Percentiles rank a stretch among this genome's conserved stretches.
Conservation (phyloP, 2,797 vertebrate species). For the Spinus olivaceus region DNA sequence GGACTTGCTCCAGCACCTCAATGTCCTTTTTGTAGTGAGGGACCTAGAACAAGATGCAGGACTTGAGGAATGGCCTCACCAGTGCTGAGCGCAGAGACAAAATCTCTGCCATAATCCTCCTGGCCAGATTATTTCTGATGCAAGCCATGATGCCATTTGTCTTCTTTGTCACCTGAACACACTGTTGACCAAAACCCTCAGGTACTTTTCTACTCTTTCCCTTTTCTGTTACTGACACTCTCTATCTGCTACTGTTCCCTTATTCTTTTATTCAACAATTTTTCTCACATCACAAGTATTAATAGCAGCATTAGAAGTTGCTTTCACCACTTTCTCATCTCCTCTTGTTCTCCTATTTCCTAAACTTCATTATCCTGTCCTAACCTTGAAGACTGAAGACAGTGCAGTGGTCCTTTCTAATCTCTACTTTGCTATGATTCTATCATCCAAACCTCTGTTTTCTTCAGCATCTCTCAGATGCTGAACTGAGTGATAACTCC, state of each 20-base stretch:
- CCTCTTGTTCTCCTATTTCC: background rate
- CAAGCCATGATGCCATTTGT: background rate
- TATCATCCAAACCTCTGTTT: background rate
- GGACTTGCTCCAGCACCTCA: background rate
- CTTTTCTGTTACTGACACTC: background rate
- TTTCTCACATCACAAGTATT: background rate
- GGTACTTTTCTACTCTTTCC: background rate
- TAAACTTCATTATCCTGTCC: background rate
- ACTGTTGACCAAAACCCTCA: background rate
- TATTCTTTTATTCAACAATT: background rate
- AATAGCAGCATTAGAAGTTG: background rate
- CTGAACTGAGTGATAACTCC: background rate
- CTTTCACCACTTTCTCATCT: background rate
- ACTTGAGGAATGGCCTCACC: background rate
- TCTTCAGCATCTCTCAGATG: background rate
- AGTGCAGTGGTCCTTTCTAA: background rate
- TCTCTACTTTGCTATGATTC: background rate
- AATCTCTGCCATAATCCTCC: background rate
- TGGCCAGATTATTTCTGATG: background rate
- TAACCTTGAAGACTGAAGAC: background rate
- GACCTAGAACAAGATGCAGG: background rate
- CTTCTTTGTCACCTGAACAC: background rate
- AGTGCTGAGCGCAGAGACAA: rapidly evolving
- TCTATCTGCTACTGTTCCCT: background rate
- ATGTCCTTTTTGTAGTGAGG: background rate